A percentile compares a stretch with the other conserved stretches of the same genome.
phyloP scores from a whole-genome alignment of 2,888 invertebrate species.

The Diloba caeruleocephala region DNA sequence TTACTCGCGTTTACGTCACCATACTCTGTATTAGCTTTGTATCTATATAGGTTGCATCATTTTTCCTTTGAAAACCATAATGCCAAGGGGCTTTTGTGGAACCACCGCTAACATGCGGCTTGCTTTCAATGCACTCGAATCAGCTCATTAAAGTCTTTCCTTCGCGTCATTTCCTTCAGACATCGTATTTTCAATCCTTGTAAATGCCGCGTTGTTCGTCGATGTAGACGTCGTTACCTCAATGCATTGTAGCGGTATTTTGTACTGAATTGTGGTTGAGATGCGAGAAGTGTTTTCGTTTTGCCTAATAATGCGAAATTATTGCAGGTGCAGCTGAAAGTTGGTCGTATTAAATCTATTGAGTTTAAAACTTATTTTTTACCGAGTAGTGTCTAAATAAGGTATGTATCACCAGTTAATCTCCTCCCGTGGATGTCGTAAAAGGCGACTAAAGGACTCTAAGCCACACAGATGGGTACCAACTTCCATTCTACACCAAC shows the following conservation, averaged over 20 bases:
- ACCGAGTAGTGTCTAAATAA: no score
- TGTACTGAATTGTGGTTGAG: constrained; percentile 24
- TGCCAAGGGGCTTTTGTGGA: constrained; percentile 66
- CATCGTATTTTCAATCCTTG: constrained; percentile 59
- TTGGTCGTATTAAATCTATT: no score
- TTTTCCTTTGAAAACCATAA: constrained; percentile 73
- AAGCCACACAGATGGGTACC: no score
- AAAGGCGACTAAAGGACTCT: no score
- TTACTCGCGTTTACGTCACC: constrained; percentile 39
- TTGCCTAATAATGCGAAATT: no score
- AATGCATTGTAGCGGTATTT: constrained; percentile 41
- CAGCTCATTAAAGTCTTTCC: constrained; percentile 79
- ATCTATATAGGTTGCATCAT: constrained; percentile 51
- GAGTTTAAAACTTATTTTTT: no score
- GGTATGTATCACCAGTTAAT: no score
- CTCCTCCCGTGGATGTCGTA: no score
- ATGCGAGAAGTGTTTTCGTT: constrained; percentile 11
- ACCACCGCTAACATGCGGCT: constrained; percentile 57
- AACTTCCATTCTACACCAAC: no score
- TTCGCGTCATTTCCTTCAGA: constrained; percentile 75
- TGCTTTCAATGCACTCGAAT: constrained; percentile 70
- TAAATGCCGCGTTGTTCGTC: constrained; percentile 57
- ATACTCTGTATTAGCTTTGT: constrained; percentile 8
- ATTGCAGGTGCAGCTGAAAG: no score
- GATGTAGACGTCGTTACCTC: constrained; percentile 61